These are phyloP conservation scores for Hirundo rustica DNA, from an alignment of 2,797 vertebrate genomes.

Conservation along the genomic window DNA sequence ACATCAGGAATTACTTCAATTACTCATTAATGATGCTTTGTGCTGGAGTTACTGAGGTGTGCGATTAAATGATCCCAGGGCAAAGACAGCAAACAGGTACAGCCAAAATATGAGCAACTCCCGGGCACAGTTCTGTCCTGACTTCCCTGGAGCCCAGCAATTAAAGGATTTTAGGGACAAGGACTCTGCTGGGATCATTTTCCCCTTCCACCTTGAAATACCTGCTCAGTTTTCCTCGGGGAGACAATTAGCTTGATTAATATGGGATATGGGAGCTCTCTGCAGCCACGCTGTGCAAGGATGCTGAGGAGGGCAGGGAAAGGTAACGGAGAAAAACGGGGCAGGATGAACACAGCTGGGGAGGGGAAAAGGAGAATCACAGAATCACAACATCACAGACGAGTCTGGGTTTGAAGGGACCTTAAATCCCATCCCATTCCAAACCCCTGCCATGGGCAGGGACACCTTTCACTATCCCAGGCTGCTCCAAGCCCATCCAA, in stretches of 20 bases:
- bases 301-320: neutral
- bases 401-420: neutral
- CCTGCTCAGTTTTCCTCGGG: neutral
- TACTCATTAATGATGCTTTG: conserved; percentile 10
- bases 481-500: accelerated
- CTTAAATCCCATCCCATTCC: neutral
- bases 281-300: neutral
- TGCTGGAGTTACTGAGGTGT: neutral
- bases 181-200: neutral
- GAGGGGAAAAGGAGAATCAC: neutral
- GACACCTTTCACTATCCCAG: neutral
- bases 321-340: neutral
- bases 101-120: neutral
- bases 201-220: neutral
- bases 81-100: neutral
- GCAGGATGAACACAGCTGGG: neutral
- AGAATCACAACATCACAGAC: neutral
- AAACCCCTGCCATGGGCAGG: neutral
- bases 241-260: neutral
- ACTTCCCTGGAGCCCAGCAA: neutral
- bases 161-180: neutral
- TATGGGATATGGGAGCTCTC: accelerated
- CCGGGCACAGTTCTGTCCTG: neutral
- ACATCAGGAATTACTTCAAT: neutral
- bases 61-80: neutral